These are phyloP conservation scores for Etheostoma perlongum DNA, from an alignment of 2,797 vertebrate species.

Conservation along the genomic window DNA sequence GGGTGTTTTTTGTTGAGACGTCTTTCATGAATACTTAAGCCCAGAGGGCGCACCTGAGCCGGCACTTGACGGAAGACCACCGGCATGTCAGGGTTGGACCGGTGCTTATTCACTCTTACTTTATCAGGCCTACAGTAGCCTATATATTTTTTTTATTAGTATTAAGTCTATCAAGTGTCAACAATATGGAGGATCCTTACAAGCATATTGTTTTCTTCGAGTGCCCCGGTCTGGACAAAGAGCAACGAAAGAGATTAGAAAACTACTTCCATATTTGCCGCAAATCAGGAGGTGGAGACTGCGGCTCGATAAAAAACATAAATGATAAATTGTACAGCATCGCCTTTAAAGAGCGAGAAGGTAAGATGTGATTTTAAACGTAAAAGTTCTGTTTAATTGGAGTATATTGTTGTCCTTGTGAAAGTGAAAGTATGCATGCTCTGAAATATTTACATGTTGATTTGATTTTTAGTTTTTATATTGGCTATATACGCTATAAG, in stretches of 20 bases:
- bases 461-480: not conserved
- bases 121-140: not conserved
- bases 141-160: too few relatives aligned
- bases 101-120: not conserved
- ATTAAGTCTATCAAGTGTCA: rapidly evolving
- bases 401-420: not conserved
- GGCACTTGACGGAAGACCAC: not conserved
- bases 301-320: constrained; percentile 14
- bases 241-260: constrained; percentile 39
- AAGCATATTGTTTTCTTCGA: constrained; percentile 61
- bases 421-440: constrained; percentile 23
- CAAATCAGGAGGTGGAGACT: constrained; percentile 75
- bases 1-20: not conserved
- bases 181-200: constrained; percentile 42
- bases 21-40: too few relatives aligned
- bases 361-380: constrained; percentile 30
- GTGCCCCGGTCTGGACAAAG: constrained; percentile 17
- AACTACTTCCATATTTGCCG: constrained; percentile 58
- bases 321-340: constrained; percentile 42
- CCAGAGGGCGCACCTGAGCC: not conserved
- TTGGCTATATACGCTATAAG: too few relatives aligned
- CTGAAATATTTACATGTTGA: rapidly evolving
- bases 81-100: not conserved
- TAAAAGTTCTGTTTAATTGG: not conserved
- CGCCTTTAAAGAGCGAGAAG: constrained; percentile 55